These are phyloP conservation scores for Tinamus guttatus DNA, from an alignment of 2,113 vertebrate genomes.

Conservation along the genomic window DNA sequence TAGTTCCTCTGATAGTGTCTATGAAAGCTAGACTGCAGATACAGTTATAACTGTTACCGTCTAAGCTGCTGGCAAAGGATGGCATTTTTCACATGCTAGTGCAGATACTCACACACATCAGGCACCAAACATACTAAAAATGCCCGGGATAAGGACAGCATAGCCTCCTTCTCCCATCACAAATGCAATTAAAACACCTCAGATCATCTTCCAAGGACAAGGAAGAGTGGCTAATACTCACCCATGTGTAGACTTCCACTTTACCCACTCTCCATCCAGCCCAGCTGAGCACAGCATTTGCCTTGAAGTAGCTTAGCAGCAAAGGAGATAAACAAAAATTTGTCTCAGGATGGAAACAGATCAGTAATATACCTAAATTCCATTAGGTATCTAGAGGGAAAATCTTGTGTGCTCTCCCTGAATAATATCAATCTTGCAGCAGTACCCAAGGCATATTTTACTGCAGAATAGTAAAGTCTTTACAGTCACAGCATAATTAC, in stretches of 20 bases:
- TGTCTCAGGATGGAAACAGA: not conserved
- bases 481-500: conserved; percentile 49
- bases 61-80: not conserved
- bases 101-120: not conserved
- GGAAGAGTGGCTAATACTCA: not conserved
- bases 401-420: not conserved
- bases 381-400: conserved; percentile 3
- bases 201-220: not conserved
- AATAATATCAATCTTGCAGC: conserved; percentile 49
- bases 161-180: not conserved
- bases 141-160: not conserved
- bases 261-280: not conserved
- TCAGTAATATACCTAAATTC: conserved; percentile 27
- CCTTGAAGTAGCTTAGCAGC: not conserved
- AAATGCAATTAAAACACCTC: not conserved
- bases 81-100: fast-evolving
- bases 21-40: not conserved
- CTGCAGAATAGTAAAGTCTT: conserved; percentile 51
- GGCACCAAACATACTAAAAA: not conserved
- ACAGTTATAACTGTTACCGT: not conserved
- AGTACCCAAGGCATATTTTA: conserved; percentile 37
- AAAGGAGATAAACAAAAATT: conserved; percentile 5
- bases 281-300: not conserved
- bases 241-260: not conserved
- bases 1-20: fast-evolving